phyloP scores from a whole-genome alignment of 2,797 vertebrate genomes.

The Thaleichthys pacificus region DNA sequence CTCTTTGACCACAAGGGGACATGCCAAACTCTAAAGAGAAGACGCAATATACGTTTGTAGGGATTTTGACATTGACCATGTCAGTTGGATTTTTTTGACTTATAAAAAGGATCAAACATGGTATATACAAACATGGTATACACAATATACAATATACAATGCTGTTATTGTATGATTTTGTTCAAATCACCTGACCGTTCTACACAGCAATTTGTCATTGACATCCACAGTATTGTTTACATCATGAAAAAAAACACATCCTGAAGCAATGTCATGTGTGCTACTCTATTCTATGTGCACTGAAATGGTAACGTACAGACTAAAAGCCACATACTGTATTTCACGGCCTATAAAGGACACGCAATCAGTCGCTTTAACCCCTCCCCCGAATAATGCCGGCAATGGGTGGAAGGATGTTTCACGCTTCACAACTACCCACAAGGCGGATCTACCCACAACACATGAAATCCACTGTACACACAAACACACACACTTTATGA shows the following conservation, averaged over 20 bases:
- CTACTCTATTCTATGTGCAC: not conserved
- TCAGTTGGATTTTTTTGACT: no score
- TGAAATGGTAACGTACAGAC: not conserved
- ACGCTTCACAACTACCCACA: conserved; percentile 7
- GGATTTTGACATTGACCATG: not conserved
- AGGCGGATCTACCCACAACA: not conserved
- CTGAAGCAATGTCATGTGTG: not conserved
- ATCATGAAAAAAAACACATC: not conserved
- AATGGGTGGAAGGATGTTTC: not conserved
- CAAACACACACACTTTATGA: not conserved
- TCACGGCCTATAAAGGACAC: not conserved
- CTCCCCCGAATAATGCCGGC: not conserved
- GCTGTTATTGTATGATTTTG: not conserved
- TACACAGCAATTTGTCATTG: not conserved
- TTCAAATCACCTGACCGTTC: not conserved
- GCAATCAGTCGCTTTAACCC: not conserved
- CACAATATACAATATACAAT: not conserved
- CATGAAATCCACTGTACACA: not conserved
- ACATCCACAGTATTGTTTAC: not conserved
- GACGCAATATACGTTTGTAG: not conserved
- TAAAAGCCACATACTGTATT: not conserved
- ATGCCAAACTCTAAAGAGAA: not conserved
- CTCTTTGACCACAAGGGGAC: conserved; percentile 12
- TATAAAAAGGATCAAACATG: no score
- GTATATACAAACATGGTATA: not conserved